Base-by-base conservation (phyloP, 2,113 vertebrate genomes). In the Engystomops pustulosus region DNA sequence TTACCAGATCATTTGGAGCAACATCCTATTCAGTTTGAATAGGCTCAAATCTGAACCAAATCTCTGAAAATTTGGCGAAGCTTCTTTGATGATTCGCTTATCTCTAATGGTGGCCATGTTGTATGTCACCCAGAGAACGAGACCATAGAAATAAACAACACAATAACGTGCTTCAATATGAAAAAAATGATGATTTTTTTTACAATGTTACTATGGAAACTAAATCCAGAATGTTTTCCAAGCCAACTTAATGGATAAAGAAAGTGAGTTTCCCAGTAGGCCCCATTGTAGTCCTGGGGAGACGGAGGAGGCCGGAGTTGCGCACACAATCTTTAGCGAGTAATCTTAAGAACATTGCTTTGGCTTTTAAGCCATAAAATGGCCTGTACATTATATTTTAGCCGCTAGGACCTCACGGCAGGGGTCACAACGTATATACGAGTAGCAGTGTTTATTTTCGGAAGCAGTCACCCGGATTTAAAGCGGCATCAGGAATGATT, bases 401-500 rank as follows among this genome's bases (percentile, higher is more conserved):
- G 20, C 51, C n/a, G 10, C 20, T 14, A 41, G 74, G 49, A 15
- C 12, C 34, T 9, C 11, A 12, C 34, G 51, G 75, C 51, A 20
- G 75, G 53, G 75, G 75, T 78, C 75, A 78, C 32, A 8, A 36
- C 58, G 32, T 60, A 34, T 58, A 60, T 41, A 60, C 34, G 27
- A 41, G 34, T 41, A 58, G 75, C 41, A 15, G 58, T 65, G 79
- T 51, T 68, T 69, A 80, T 80, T 80, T 80, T 51, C 47, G 20
- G 8, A 69, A 10, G 23, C 62, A 69, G 44, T 62, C 79, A 53
- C 51, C 44, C 60, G 53, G 79, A 36, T 69, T 80, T 49, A 20
- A 53, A 49, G 47, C 30, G 12, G 67, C 45, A 55, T 68, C 67
- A 36, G 49, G 36, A 80, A 69, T 49, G 65, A 81, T 81, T 81